Base-by-base conservation (phyloP, 2,888 invertebrate species). In the Bellardia pandia region DNA sequence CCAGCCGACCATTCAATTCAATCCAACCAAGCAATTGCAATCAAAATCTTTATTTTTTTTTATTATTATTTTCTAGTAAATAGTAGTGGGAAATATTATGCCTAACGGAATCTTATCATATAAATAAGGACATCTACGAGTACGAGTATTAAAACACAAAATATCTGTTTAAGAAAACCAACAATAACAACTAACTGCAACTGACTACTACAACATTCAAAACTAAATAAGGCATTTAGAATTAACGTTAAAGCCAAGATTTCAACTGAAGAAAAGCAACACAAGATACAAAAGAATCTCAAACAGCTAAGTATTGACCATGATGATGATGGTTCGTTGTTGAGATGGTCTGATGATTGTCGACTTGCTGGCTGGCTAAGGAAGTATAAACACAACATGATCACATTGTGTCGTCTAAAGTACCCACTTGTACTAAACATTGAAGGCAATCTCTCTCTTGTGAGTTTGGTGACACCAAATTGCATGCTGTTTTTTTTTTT, bases 101-200 rank as follows among this genome's bases (percentile, higher is more conserved):
- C 48, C 81, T 87, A 87, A 87, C 87, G 87, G 87, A 71, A 78
- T 87, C 81, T 75, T 78, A 87, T 87, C 81, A 71, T 78, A 82
- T 78, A 85, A 85, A 82, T 85, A 87, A 87, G 87, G 85, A 87
- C 81, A 87, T 87, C 78, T 75, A 40, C 45, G 9, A 64, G 14
- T 72, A 80, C 53, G n/a, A 37, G 68, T 68, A 78, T 58, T 58
- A 48, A 45, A 77, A 66, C n/a, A 33, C n/a, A 51, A 71, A 60
- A 62, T 37, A 60, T 69, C 37, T 71, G 13, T 30, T 74, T 45
- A 58, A 66, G 72, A 58, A 71, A 68, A 72, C 3, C 48, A 77
- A 51, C 9, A 71, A 71, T 13, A 42, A 45, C 33, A 62, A 37
- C 6, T 45, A 45, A 51, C 56, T 64, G 14, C 56, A 68, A 30